Conservation (phyloP, 2,888 invertebrate genomes). For the Temnothorax ravouxi region DNA sequence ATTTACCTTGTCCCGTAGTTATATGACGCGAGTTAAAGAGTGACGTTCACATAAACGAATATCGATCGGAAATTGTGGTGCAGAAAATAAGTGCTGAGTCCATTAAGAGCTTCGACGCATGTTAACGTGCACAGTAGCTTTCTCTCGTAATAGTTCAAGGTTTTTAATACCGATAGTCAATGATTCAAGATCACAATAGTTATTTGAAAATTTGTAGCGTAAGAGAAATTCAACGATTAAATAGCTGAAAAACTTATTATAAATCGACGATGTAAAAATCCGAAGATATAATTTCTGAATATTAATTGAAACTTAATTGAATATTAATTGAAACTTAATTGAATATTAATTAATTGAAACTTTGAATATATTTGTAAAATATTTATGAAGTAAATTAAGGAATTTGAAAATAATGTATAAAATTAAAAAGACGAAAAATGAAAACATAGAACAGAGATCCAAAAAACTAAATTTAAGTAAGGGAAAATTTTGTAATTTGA, state of each 20-base stretch:
- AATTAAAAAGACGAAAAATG: not conserved
- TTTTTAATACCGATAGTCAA: not conserved
- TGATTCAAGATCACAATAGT: not conserved
- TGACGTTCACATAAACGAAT: conserved; percentile 32
- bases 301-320: not conserved
- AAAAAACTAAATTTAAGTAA: not conserved
- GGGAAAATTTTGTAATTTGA: not conserved
- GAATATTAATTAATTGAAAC: not conserved
- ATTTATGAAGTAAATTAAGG: not conserved
- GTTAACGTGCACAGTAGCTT: not conserved
- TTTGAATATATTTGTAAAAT: not conserved
- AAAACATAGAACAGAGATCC: not conserved
- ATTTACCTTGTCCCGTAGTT: conserved; percentile 22
- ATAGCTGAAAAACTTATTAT: not conserved
- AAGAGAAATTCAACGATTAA: not conserved
- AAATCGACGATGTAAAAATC: not conserved
- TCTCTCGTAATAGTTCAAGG: conserved; percentile 25
- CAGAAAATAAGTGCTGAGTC: conserved; percentile 36
- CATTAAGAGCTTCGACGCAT: conserved; percentile 9
- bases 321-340: too few species aligned
- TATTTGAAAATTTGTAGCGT: not conserved
- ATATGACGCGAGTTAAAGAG: conserved; percentile 39
- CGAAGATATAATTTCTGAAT: not conserved
- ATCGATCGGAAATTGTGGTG: conserved; percentile 32
- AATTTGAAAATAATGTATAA: not conserved